These are phyloP conservation scores for Clarias macrocephalus DNA, from an alignment of 2,113 vertebrate genomes.

Conservation along the genomic window DNA sequence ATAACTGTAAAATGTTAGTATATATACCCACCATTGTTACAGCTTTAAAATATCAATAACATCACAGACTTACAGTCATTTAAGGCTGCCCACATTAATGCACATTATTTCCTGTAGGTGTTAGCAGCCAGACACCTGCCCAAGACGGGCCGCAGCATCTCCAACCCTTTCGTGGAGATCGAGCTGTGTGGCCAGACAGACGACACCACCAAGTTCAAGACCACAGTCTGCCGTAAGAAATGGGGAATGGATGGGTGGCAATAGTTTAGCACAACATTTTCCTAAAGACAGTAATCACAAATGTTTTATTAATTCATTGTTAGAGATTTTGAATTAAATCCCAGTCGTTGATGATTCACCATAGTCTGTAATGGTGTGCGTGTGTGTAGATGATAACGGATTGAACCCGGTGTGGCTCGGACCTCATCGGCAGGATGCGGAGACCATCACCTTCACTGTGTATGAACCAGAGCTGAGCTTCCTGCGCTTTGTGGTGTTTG, in stretches of 20 bases:
- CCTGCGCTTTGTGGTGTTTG: slow-evolving; percentile 92
- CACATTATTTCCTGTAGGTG: slow-evolving; percentile 70
- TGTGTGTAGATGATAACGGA: slow-evolving; percentile 88
- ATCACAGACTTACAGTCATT: neutral
- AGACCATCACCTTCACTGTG: slow-evolving; percentile 82
- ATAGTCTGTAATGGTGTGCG: neutral
- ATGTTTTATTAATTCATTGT: neutral
- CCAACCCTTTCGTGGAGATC: slow-evolving; percentile 93
- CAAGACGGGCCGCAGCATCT: slow-evolving; percentile 86
- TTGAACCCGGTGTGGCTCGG: slow-evolving; percentile 89
- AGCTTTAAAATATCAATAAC: neutral
- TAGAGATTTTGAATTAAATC: neutral
- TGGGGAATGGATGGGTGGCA: neutral
- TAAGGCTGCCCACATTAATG: no score
- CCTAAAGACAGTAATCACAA: neutral
- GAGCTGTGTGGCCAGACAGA: slow-evolving; percentile 91
- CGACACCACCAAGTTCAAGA: slow-evolving; percentile 86
- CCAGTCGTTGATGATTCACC: neutral
- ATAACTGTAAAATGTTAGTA: neutral
- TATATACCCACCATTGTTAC: neutral
- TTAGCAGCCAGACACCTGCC: slow-evolving; percentile 93
- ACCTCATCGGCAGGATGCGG: slow-evolving; percentile 63
- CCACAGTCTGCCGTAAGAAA: slow-evolving; percentile 75
- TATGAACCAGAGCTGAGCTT: slow-evolving; percentile 87
- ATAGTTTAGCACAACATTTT: neutral